These are phyloP conservation scores for Leptinotarsa rubiginosa DNA, from an alignment of 2,888 invertebrate species.

Conservation along the genomic window DNA sequence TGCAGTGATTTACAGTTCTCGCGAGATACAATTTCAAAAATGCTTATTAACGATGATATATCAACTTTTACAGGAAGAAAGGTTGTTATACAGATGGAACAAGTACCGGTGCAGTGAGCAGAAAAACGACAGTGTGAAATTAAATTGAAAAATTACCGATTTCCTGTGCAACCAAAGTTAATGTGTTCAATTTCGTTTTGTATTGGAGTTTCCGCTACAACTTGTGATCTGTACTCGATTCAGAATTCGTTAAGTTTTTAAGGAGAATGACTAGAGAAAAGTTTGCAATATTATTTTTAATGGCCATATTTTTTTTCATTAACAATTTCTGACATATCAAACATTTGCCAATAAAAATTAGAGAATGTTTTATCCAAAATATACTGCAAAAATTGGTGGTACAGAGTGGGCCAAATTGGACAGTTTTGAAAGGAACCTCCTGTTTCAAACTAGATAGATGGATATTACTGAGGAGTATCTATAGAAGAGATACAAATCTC, in stretches of 20 bases:
- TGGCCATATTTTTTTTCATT: not conserved
- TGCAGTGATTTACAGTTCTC: constrained; percentile 31
- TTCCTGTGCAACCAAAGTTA: constrained; percentile 27
- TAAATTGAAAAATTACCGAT: constrained; percentile 30
- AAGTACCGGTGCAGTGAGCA: constrained; percentile 22
- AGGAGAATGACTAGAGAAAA: not conserved
- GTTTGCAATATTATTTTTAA: not conserved
- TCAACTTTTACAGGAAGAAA: constrained; percentile 39
- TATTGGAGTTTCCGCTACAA: constrained; percentile 6
- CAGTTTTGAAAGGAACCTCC: too few species aligned
- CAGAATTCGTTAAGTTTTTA: not conserved
- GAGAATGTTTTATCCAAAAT: too few species aligned
- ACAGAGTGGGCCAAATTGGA: too few species aligned
- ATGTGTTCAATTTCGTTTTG: constrained; percentile 1
- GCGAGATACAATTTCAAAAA: constrained; percentile 31
- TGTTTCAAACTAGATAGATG: too few species aligned
- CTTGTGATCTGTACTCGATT: constrained; percentile 3
- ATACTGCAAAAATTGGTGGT: too few species aligned
- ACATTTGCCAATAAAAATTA: too few species aligned
- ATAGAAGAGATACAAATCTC: too few species aligned
- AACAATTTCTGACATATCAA: too few species aligned
- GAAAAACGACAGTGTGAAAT: constrained; percentile 31
- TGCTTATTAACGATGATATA: constrained; percentile 38
- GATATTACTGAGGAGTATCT: too few species aligned
- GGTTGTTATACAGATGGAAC: constrained; percentile 32